A percentile compares a stretch with the other conserved stretches of the same genome.
phyloP scores from a whole-genome alignment of 2,113 vertebrate species.

The Aspiorhynchus laticeps region DNA sequence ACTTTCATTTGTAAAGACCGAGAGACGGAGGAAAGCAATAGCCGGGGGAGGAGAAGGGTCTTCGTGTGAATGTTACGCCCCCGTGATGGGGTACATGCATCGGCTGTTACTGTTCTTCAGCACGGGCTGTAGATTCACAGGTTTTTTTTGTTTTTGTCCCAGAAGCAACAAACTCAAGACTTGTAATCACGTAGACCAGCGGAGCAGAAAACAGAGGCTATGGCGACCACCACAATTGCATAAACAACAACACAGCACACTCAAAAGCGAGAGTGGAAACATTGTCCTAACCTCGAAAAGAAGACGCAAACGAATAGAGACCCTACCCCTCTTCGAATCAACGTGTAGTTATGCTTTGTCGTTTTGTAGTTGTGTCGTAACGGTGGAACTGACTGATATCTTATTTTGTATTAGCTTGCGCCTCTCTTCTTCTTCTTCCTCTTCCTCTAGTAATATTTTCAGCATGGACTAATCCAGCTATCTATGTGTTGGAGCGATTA shows the following conservation, averaged over 20 bases:
- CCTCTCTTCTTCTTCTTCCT: conserved; percentile 46
- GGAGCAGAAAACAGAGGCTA: conserved; percentile 48
- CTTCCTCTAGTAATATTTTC: conserved; percentile 49
- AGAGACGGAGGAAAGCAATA: conserved; percentile 43
- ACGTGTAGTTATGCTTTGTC: conserved; percentile 48
- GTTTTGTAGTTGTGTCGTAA: conserved; percentile 53
- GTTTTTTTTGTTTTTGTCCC: conserved; percentile 29
- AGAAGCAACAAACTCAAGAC: conserved; percentile 49
- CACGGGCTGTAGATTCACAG: conserved; percentile 13
- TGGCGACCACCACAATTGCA: conserved; percentile 47
- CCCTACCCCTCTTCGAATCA: conserved; percentile 37
- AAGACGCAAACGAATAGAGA: conserved; percentile 35
- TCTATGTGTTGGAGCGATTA: conserved; percentile 18
- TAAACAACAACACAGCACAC: conserved; percentile 40
- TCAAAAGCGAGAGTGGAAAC: conserved; percentile 11
- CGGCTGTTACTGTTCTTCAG: conserved; percentile 41
- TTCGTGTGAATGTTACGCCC: conserved; percentile 10
- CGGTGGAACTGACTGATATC: conserved; percentile 51
- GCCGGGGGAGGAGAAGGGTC: conserved; percentile 36
- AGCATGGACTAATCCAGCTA: conserved; percentile 52
- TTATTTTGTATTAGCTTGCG: conserved; percentile 48
- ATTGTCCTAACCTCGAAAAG: conserved; percentile 15
- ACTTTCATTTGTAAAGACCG: conserved; percentile 49
- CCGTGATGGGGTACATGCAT: conserved; percentile 8
- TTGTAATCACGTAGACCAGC: conserved; percentile 29